These are phyloP conservation scores for Papilio aristodemus DNA, from an alignment of 1,140 invertebrate species.

Conservation along the genomic window DNA sequence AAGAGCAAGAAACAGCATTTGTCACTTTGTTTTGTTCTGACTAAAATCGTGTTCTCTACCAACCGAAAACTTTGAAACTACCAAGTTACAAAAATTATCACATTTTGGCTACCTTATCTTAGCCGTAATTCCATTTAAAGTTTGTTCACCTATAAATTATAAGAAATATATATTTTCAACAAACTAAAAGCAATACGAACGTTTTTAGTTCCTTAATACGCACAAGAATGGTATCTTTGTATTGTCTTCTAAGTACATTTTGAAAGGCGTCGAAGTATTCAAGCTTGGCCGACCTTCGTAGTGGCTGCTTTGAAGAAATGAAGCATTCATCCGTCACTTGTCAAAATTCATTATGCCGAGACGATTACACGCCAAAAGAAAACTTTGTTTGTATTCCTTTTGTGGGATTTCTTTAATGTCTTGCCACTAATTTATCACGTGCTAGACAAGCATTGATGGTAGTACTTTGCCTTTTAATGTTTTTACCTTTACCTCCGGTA, in stretches of 20 bases:
- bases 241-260: slow-evolving; percentile 19
- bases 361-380: slow-evolving; percentile 14
- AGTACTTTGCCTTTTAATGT: not conserved
- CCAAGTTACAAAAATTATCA: too few relatives aligned
- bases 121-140: too few relatives aligned
- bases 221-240: not conserved
- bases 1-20: too few relatives aligned
- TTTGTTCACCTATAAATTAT: too few relatives aligned
- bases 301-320: slow-evolving; percentile 35
- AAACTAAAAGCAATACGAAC: too few relatives aligned
- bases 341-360: slow-evolving; percentile 31
- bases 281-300: slow-evolving; percentile 9
- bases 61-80: too few relatives aligned
- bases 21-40: too few relatives aligned
- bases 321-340: slow-evolving; percentile 38
- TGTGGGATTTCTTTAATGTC: slow-evolving; percentile 18
- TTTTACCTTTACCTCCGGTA: not conserved
- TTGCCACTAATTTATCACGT: slow-evolving; percentile 28
- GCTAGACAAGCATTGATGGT: slow-evolving; percentile 12
- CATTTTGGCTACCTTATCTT: too few relatives aligned
- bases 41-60: too few relatives aligned
- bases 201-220: not conserved
- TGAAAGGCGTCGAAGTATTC: not conserved
- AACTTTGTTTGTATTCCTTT: slow-evolving; percentile 26
- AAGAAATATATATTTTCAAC: too few relatives aligned